phyloP scores from a whole-genome alignment of 2,888 invertebrate genomes.

The Papilio elwesi region DNA sequence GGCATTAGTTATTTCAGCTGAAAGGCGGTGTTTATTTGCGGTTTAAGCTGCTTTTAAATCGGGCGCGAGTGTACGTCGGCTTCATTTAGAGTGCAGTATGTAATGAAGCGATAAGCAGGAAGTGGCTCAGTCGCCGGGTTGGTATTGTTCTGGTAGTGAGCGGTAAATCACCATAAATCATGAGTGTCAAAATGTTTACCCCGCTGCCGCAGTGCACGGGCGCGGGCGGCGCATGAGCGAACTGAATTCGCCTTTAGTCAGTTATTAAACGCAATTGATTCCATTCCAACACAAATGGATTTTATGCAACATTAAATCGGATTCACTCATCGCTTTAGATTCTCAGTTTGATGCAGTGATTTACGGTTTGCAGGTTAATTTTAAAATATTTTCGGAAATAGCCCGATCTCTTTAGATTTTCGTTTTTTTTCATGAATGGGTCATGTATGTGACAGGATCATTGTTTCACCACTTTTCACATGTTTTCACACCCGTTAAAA shows the following conservation, averaged over 20 bases:
- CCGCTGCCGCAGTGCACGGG: slow-evolving; percentile 40
- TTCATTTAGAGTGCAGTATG: slow-evolving; percentile 31
- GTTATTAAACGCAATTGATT: slow-evolving; percentile 47
- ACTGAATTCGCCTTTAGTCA: slow-evolving; percentile 30
- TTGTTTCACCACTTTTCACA: no score
- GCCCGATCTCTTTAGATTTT: background rate
- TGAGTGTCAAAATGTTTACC: slow-evolving; percentile 52
- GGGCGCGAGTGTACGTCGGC: slow-evolving; percentile 15
- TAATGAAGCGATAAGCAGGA: slow-evolving; percentile 39
- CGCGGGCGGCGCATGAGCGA: slow-evolving; percentile 18
- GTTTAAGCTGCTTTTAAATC: slow-evolving; percentile 18
- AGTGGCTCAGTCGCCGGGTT: slow-evolving; percentile 25
- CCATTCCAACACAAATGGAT: slow-evolving; percentile 45
- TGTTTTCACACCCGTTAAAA: no score
- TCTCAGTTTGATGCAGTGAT: slow-evolving; percentile 41
- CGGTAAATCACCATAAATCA: slow-evolving; percentile 52
- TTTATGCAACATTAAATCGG: slow-evolving; percentile 41
- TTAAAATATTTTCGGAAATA: slow-evolving; percentile 31
- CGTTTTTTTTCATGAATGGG: no score
- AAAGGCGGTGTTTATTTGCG: slow-evolving; percentile 33
- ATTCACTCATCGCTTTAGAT: slow-evolving; percentile 36
- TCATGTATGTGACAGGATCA: no score
- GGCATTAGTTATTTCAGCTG: slow-evolving; percentile 55
- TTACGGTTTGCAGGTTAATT: slow-evolving; percentile 32
- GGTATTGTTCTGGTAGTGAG: slow-evolving; percentile 40